Base-by-base conservation (phyloP, 2,797 vertebrate genomes). In the Cygnus olor region DNA sequence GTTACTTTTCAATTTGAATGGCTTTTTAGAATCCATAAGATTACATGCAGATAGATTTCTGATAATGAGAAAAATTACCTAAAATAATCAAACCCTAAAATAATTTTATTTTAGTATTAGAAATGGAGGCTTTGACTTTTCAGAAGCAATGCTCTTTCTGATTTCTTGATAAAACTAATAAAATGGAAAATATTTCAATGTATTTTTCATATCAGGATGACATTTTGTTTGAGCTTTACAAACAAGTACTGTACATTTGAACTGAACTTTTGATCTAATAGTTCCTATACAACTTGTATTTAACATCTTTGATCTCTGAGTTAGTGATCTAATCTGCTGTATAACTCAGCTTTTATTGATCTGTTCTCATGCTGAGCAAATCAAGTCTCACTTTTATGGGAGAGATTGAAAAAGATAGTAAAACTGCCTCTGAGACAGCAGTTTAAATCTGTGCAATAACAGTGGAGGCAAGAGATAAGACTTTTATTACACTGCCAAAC, bases 351-450 rank as follows among this genome's bases (percentile, higher is more conserved):
- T 98, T 98, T 98, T 98, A 99, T 99, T 98, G 98, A 99, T 99
- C 98, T 98, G 97, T 98, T 99, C 98, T 98, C 98, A 98, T 98
- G 98, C 98, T 98, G 98, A 98, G 98, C 98, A 98, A 99, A 98
- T 98, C 98, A 98, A 98, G 98, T 98, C 98, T 98, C 96, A 96
- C 97, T 97, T 99, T 99, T 98, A 98, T 98, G 98, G 97, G 97
- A 97, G 95, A 96, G 97, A 98, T 98, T 98, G 98, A 97, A 98
- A 98, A 98, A 98, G 98, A 98, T 98, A 98, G 98, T 98, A 98
- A 98, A 98, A 98, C 98, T 97, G 97, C 98, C 98, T 98, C 97
- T 95, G 97, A 98, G 98, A 98, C 97, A 92, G 97, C 97, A 97
- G 97, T 98, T 98, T 98, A 98, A 98, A 98, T 98, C 97, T 98